Base-by-base conservation (phyloP, 2,797 vertebrate species). In the Pterois miles region DNA sequence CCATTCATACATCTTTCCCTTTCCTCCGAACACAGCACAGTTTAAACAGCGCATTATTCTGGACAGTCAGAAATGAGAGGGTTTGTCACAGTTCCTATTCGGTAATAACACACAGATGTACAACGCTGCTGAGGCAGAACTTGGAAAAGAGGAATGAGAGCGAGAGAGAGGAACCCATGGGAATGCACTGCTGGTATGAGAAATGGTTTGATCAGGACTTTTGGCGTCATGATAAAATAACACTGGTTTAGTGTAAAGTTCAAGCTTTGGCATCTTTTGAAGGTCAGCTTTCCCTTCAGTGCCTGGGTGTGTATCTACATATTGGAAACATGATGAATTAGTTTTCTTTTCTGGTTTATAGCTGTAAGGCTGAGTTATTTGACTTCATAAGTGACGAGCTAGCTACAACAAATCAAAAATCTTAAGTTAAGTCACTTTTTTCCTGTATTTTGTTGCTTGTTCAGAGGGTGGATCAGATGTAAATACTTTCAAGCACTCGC, bases 401-500 rank as follows among this genome's bases (percentile, higher is more conserved):
- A 54, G 20, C 59, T 40, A 48, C 40, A 16, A 34, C 22, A 65
- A 80, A 76, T 65, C 3, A 79, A 63, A 81, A 70, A 18, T 10
- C 33, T 14, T 13, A 58, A 33, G 22, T 33, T 68, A 34, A 5
- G 4, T 67, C 43, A 22, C 31, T 48, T 20, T 50, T 25, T 64
- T 71, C 56, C 27, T 11, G 6, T 53, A 13, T 36, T 69, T 31
- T 34, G 18, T 31, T 22, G 13, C 33, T 25, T 18, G n/a, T 57
- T 68, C 54, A 36, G 16, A 71, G 13, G 27, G 50, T 60, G 31
- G 40, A 48, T 95, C 91, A 96, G 36, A 96, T 74, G 54, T 89
- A 94, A 78, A 96, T 92, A 18, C 76, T 81, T 34, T 93, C 87
- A 18, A 96, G 86, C 14, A 94, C 92, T 79, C 95, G 71, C 57